Evolutionary conservation across 1,140 invertebrate genomes (phyloP), one percentile per base, ranked within the genome.

Genomic region (Daktulosphaira vitifoliae): DNA sequence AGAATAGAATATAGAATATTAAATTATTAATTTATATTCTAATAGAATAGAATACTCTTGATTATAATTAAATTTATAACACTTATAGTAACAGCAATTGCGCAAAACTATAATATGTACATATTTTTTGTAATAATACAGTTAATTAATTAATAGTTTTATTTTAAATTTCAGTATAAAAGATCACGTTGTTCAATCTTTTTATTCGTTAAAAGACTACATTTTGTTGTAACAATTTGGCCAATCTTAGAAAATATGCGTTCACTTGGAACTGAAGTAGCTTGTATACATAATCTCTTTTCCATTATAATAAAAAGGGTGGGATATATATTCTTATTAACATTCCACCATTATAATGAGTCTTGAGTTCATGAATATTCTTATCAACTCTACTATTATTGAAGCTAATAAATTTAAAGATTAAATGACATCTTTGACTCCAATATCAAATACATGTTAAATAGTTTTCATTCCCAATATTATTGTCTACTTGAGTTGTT

Each of bases 261-360:
- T 38, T 50, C 33, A 37, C 49, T 22, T n/a, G 48, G 49, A 23
- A 65, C 33, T 15, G 62, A 46, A 16, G 59, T 65, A 22, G 22
- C 50, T 16, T 51, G 29, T 15, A 67, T 64, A 42, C 66, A 67
- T 15, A 68, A 39, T 15, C 53, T 38, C 11, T 65, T 39, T 26
- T 65, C 65, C 37, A 52, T 54, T 37, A 68, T 46, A 33, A 54
- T 53, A 59, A 26, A 68, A 3, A 68, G 33, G 8, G 49, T 46
- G 13, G 67, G 62, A 18, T 65, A 68, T 3, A 68, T 20, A 3
- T 52, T 54, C 50, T 62, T 74, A 72, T 64, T 70, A 18, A 69
- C 33, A 18, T 68, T n/a, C 69, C 70, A 71, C 68, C 68, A 71
- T 20, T 66, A 7, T 13, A 70, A 54, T 11, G 69, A 70, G 64